phyloP scores from a whole-genome alignment of 2,888 invertebrate genomes.

The Zeuzera pyrina region DNA sequence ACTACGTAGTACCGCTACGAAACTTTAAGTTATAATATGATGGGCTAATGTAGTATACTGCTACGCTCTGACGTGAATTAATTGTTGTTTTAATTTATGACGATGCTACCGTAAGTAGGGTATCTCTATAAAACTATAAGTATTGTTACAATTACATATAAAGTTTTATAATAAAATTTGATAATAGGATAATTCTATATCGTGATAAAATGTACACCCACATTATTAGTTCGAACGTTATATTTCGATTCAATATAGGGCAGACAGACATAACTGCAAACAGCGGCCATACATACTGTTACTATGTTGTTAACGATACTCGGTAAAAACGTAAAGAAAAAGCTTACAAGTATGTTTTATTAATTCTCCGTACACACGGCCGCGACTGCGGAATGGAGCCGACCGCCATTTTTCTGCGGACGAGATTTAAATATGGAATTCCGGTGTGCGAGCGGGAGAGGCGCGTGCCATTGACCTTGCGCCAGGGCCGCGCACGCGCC shows the following conservation, averaged over 20 bases:
- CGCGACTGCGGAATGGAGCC: slow-evolving; percentile 57
- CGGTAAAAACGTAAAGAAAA: slow-evolving; percentile 56
- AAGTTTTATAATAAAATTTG: slow-evolving; percentile 38
- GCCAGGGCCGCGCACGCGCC: slow-evolving; percentile 64
- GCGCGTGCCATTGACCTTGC: slow-evolving; percentile 72
- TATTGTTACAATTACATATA: too few relatives aligned
- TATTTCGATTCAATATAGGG: slow-evolving; percentile 27
- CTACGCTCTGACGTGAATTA: slow-evolving; percentile 8
- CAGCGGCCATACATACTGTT: slow-evolving; percentile 41
- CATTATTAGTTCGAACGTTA: slow-evolving; percentile 19
- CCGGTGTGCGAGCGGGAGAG: slow-evolving; percentile 72
- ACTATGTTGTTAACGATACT: slow-evolving; percentile 53
- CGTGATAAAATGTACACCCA: background rate
- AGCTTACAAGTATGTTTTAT: slow-evolving; percentile 62
- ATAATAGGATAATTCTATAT: background rate
- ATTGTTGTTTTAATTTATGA: slow-evolving; percentile 6
- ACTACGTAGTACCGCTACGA: slow-evolving; percentile 27
- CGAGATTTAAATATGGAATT: slow-evolving; percentile 74
- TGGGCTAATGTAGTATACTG: slow-evolving; percentile 29
- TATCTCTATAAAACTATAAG: too few relatives aligned
- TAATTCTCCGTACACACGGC: slow-evolving; percentile 65
- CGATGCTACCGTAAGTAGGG: slow-evolving; percentile 4
- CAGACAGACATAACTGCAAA: slow-evolving; percentile 38
- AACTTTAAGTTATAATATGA: slow-evolving; percentile 30
- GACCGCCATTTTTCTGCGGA: slow-evolving; percentile 72